Evolutionary conservation across 2,888 invertebrate species (phyloP).

Genomic region (Cosmorhoe ocellata): DNA sequence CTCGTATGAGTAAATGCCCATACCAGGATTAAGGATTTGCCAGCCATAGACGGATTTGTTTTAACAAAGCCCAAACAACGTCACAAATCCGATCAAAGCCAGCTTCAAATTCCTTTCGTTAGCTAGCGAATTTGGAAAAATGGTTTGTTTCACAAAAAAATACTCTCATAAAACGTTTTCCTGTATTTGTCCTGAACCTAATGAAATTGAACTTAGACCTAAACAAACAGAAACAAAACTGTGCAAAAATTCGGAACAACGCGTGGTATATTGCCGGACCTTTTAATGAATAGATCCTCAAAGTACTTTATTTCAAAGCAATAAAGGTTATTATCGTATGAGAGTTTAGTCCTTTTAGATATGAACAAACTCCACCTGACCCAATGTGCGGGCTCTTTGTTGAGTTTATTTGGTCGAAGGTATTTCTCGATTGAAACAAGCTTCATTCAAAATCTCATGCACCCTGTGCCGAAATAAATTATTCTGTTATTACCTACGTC

Average conservation of each 20-base stretch:
- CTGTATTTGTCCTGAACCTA: constrained; percentile 25
- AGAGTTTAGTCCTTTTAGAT: constrained; percentile 9
- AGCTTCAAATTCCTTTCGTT: constrained; percentile 10
- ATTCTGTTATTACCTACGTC: constrained; percentile 31
- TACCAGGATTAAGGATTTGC: constrained; percentile 7
- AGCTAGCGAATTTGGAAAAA: constrained; percentile 10
- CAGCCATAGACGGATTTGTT: constrained; percentile 8
- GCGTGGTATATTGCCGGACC: constrained; percentile 19
- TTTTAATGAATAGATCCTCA: constrained; percentile 19
- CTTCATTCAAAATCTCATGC: constrained; percentile 37
- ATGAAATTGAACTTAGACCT: constrained; percentile 60
- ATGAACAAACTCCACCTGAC: constrained; percentile 47
- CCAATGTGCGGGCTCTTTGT: constrained; percentile 38
- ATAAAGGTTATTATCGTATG: constrained; percentile 19
- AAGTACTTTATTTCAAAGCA: constrained; percentile 8
- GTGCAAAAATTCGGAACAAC: constrained; percentile 38
- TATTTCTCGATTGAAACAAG: constrained; percentile 37
- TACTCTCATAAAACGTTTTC: constrained; percentile 4
- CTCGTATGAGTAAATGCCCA: too few species aligned
- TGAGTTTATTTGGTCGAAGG: constrained; percentile 36
- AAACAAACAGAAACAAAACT: constrained; percentile 59
- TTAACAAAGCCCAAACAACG: constrained; percentile 6
- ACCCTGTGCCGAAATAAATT: constrained; percentile 26
- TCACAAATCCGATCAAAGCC: constrained; percentile 6
- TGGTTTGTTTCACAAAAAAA: neutral